Base-by-base conservation (phyloP, 2,113 vertebrate species). In the Urocolius indicus region DNA sequence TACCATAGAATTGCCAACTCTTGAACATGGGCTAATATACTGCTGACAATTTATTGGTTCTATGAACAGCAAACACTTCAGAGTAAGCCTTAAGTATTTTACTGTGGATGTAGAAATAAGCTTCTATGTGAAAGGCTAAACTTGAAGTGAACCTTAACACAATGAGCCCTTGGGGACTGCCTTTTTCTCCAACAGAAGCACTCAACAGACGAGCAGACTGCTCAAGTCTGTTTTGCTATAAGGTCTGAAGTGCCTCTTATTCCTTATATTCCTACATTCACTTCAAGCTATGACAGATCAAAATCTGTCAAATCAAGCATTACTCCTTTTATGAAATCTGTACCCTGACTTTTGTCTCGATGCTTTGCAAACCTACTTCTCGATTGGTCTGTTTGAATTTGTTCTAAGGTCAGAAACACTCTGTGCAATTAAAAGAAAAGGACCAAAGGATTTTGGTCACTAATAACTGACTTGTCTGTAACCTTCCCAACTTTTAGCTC, bases 401-500 rank as follows among this genome's bases (percentile, higher is more conserved):
- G 4, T 27, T 57, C 36, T 13, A 32, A 46, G 23, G 15, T 58
- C 46, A 57, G 26, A 38, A 85, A 38, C 0, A 0, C 18, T 8
- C 55, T 1, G 4, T 30, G 5, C 46, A 32, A 26, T 19, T 24
- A 21, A 67, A 22, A 27, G 66, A n/a, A 5, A 41, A 55, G 18
- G 8, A 41, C 5, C 27, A 2, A 54, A 62, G 6, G 20, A 30
- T 48, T 72, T 0, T 8, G 58, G n/a, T 36, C 32, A 2, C 27
- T 7, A 20, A 2, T 27, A 36, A 58, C 78, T 5, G 41, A 38
- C 2, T 46, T 4, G 34, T 1, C 1, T 0, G 21, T 1, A 3
- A 19, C 2, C 26, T 10, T 11, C 58, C 46, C 36, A 9, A 9
- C 23, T 11, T 61, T 4, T 0, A 34, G n/a, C 76, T 5, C 23